Evolutionary conservation across 2,888 invertebrate genomes (phyloP).

Genomic region (Lasioglossum zephyrum): DNA sequence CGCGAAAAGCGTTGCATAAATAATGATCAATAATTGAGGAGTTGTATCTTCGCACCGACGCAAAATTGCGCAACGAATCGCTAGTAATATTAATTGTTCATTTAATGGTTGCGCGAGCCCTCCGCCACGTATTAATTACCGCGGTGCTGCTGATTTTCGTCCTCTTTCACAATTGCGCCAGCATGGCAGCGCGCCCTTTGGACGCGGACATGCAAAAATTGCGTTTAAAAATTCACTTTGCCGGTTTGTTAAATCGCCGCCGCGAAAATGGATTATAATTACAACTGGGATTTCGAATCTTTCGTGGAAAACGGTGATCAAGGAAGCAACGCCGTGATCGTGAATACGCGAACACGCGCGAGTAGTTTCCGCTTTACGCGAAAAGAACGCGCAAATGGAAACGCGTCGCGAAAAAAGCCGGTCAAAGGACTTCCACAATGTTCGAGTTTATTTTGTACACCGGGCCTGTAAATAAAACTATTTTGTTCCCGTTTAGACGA

Average conservation of each 20-base stretch:
- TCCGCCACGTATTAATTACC: conserved; percentile 6
- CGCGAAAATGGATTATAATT: neutral
- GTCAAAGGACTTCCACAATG: neutral
- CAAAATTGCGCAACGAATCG: conserved; percentile 13
- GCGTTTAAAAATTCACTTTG: neutral
- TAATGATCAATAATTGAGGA: neutral
- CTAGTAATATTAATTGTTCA: conserved; percentile 12
- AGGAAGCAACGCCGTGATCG: neutral
- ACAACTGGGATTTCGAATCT: neutral
- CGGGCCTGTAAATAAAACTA: neutral
- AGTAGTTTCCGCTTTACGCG: neutral
- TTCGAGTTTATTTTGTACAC: neutral
- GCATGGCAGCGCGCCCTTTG: neutral
- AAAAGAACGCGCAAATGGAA: neutral
- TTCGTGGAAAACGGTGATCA: neutral
- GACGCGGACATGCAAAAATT: neutral
- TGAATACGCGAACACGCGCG: neutral
- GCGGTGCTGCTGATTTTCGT: neutral
- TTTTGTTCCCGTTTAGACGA: neutral
- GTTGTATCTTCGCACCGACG: neutral
- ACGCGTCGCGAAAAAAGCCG: neutral
- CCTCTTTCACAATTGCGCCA: no score
- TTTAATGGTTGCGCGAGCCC: neutral
- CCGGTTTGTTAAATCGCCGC: neutral
- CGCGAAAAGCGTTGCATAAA: neutral